Evolutionary conservation across 1,140 invertebrate species (phyloP).

Genomic region (Drosophila busckii): DNA sequence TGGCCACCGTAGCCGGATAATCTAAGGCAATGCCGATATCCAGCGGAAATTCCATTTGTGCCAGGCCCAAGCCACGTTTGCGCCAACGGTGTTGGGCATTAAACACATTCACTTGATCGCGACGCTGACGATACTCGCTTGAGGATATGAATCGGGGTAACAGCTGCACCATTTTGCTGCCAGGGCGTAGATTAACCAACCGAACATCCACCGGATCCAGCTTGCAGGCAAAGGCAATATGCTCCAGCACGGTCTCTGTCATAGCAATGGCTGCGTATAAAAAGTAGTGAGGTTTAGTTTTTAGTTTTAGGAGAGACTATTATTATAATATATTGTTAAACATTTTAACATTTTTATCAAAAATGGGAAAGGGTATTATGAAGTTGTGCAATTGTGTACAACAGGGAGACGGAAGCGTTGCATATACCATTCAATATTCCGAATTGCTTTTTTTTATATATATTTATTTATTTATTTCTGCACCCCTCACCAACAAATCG

Average conservation of each 20-base stretch:
- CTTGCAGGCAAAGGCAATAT: constrained; percentile 84
- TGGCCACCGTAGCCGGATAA: constrained; percentile 81
- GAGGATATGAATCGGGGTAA: constrained; percentile 46
- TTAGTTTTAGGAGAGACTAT: constrained; percentile 82
- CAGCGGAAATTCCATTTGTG: constrained; percentile 82
- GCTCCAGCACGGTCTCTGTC: constrained; percentile 89
- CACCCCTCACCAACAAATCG: too few species aligned
- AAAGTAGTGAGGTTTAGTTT: constrained; percentile 80
- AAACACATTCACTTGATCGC: constrained; percentile 80
- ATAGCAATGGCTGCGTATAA: constrained; percentile 81
- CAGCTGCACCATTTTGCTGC: constrained; percentile 73
- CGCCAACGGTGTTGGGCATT: constrained; percentile 84
- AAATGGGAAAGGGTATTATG: too few species aligned
- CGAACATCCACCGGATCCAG: constrained; percentile 85
- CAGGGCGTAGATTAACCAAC: constrained; percentile 82
- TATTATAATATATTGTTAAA: too few species aligned
- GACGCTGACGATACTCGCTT: constrained; percentile 80
- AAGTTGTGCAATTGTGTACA: too few species aligned
- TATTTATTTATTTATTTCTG: too few species aligned
- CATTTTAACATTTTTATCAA: too few species aligned
- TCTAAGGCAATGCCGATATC: constrained; percentile 79
- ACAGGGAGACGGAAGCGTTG: too few species aligned
- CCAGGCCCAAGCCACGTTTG: constrained; percentile 82
- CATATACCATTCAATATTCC: too few species aligned
- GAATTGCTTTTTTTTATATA: too few species aligned